Evolutionary conservation across 2,797 vertebrate species (phyloP).

Genomic region (Cephalopachus bancanus): DNA sequence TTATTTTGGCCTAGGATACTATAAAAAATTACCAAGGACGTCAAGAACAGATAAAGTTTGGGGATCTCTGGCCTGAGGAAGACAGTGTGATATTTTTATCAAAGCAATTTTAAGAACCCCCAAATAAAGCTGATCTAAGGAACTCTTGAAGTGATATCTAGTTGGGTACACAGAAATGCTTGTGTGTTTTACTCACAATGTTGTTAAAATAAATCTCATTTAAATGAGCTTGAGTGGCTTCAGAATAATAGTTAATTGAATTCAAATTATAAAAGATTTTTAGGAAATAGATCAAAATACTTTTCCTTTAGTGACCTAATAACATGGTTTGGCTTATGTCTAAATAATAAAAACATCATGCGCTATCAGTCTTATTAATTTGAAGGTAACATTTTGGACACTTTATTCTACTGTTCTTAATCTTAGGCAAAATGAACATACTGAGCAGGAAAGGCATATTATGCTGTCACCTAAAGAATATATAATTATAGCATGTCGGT

Average conservation of each 20-base stretch:
- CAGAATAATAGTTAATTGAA: slow-evolving; percentile 44
- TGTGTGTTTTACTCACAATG: background rate
- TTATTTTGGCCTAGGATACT: background rate
- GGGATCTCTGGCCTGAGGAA: background rate
- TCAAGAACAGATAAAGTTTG: background rate
- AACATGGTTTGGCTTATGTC: slow-evolving; percentile 41
- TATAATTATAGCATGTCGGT: slow-evolving; percentile 44
- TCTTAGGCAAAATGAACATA: slow-evolving; percentile 36
- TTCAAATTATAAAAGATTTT: slow-evolving; percentile 56
- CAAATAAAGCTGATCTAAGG: background rate
- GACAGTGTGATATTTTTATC: background rate
- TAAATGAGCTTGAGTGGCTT: slow-evolving; percentile 32
- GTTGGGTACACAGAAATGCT: background rate
- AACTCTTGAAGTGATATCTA: background rate
- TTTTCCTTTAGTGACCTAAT: slow-evolving; percentile 10
- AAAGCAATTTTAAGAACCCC: slow-evolving; percentile 24
- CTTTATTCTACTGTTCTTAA: slow-evolving; percentile 45
- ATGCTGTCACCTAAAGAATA: slow-evolving; percentile 52
- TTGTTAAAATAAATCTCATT: slow-evolving; percentile 50
- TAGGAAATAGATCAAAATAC: slow-evolving; percentile 30
- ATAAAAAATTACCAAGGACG: background rate
- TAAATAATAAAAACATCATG: slow-evolving; percentile 6
- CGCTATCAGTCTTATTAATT: slow-evolving; percentile 36
- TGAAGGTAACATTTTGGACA: slow-evolving; percentile 40
- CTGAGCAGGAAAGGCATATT: slow-evolving; percentile 41